Base-by-base conservation (phyloP, 2,888 invertebrate species). In the Rhimphoctona megacephalus region DNA sequence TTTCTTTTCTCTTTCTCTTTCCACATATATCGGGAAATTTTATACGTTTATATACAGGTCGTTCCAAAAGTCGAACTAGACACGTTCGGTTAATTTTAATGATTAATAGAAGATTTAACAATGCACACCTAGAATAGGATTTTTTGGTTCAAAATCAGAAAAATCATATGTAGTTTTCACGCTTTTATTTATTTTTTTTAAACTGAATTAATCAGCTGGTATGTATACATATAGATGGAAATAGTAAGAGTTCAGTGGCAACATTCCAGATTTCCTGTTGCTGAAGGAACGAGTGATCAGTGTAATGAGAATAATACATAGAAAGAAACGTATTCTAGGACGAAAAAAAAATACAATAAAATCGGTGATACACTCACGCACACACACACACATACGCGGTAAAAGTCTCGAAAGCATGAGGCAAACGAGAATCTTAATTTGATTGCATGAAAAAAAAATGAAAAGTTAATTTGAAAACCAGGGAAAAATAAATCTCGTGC, bases 101-200 rank as follows among this genome's bases (percentile, higher is more conserved):
- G 25, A 14, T 30, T 14, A 25, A 57, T 14, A 30, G 2, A 57
- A 30, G 30, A 25, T 14, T 25, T 6, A 6, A 14, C 25, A 6
- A 30, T 17, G 14, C 14, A 61, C 25, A 25, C 22, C 8, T 25
- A 6, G 8, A 30, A 25, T 14, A 14, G 22, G 22, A 30, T 19
- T 19, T n/a, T 66, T 4, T 1, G 66, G 19, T 9, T 19, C 0
- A n/a, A n/a, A 66, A 11, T 30, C 2, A 5, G 0, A 30, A 43
- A 74, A 61, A 61, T 61, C 22, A 25, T 14, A 54, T 30, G 14
- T 43, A 61, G 61, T 43, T 57, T 73, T 61, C 43, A 39, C 25
- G 39, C 19, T 61, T 74, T 73, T 73, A 73, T 73, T 73, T 54
- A 22, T 22, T 11, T 73, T 73, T 57, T 61, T 43, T n/a, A n/a